Percentiles rank a stretch among this genome's conserved stretches.
phyloP scores from a whole-genome alignment of 2,888 invertebrate genomes.

The Cyaniris semiargus region DNA sequence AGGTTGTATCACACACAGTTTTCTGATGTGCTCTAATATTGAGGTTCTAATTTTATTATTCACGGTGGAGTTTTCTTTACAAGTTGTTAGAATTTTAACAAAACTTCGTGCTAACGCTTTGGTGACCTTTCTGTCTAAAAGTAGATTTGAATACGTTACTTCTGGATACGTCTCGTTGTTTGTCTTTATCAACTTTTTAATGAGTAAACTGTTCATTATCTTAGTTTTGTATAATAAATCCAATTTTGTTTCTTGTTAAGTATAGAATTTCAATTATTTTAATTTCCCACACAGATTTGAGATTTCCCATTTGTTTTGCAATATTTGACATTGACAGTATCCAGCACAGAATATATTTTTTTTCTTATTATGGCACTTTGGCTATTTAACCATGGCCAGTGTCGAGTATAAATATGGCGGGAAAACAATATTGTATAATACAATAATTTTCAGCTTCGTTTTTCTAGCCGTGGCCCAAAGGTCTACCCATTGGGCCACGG shows the following conservation, averaged over 20 bases:
- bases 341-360: no score
- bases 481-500: no score
- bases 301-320: background rate
- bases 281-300: no score
- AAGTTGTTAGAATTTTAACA: constrained; percentile 58
- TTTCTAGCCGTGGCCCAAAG: no score
- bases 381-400: no score
- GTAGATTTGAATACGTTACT: constrained; percentile 60
- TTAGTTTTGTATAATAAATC: background rate
- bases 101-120: constrained; percentile 62
- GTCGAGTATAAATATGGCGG: no score
- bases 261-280: no score
- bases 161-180: constrained; percentile 55
- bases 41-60: constrained; percentile 58
- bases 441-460: no score
- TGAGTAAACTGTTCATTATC: constrained; percentile 61
- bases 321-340: background rate
- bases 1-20: constrained; percentile 58
- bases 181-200: constrained; percentile 60
- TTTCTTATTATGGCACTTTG: no score
- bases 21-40: constrained; percentile 61
- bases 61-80: constrained; percentile 53
- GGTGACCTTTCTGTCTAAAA: constrained; percentile 63
- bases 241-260: background rate
- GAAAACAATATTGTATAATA: no score